Base-by-base conservation (phyloP, 1,140 invertebrate species). In the Drosophila arizonae region DNA sequence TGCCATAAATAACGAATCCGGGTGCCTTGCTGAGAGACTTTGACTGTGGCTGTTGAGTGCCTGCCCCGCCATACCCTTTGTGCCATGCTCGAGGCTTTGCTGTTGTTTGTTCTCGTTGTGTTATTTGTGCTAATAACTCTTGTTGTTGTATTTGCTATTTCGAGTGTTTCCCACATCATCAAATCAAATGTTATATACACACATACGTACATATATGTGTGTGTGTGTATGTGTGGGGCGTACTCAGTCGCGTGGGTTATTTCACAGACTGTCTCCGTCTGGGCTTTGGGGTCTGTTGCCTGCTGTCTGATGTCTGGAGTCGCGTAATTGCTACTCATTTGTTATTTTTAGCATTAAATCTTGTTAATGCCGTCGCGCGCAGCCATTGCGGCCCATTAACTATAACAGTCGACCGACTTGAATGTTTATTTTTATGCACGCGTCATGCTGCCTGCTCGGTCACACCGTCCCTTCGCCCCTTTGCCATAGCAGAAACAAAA, bases 1-100 rank as follows among this genome's bases (percentile, higher is more conserved):
- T 70, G 80, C 80, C 80, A 82, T 84, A 84, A 84, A 84, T 85
- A 84, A 79, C 79, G 73, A 84, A 84, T 84, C 80, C 80, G 80
- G 80, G 80, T 84, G 81, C 77, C 64, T 39, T 61, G 66, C 73
- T 50, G 58, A 24, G 58, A 24, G 58, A 48, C 58, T 61, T 45
- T 48, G 26, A 10, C 17, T 33, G 5, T 50, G 45, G 21, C 50
- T 69, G 51, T 54, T 62, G 50, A 52, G 60, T 69, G 66, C 39
- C 56, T 36, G 17, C 36, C 26, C 10, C n/a, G 9, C 48, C 48
- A 26, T 50, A 57, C 17, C 30, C 55, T 41, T 57, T 39, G 13
- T 57, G 30, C 39, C 28, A 15, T 52, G 17, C n/a, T 28, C 21
- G 17, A 36, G 28, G 43, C 43, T 66, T 51, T 50, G 51, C 80